phyloP scores from a whole-genome alignment of 2,888 invertebrate species.

The Shargacucullia verbasci region DNA sequence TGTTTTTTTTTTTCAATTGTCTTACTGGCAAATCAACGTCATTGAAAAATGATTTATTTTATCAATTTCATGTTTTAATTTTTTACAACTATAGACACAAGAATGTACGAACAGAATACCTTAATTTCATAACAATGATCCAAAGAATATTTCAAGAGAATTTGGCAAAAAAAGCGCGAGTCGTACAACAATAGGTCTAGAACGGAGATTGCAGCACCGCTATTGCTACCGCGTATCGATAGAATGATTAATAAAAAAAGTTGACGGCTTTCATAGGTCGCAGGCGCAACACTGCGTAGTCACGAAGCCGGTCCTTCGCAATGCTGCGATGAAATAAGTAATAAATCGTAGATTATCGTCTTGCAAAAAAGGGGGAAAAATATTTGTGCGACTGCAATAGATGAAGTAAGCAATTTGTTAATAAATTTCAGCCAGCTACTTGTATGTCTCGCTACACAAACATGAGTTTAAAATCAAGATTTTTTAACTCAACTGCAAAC shows the following conservation, averaged over 20 bases:
- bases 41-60: neutral
- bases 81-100: constrained; percentile 27
- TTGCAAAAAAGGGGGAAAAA: constrained; percentile 56
- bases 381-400: constrained; percentile 45
- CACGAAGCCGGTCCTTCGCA: constrained; percentile 68
- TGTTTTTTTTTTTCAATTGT: too few relatives aligned
- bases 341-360: constrained; percentile 60
- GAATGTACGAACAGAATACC: constrained; percentile 34
- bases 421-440: constrained; percentile 43
- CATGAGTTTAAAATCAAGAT: constrained; percentile 37
- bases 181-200: constrained; percentile 65
- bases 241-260: constrained; percentile 64
- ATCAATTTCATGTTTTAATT: constrained; percentile 22
- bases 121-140: constrained; percentile 54
- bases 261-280: constrained; percentile 60
- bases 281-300: constrained; percentile 69
- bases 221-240: constrained; percentile 71
- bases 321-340: constrained; percentile 63
- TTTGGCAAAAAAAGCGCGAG: constrained; percentile 65
- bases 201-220: constrained; percentile 65
- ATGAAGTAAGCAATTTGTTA: constrained; percentile 52
- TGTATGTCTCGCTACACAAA: constrained; percentile 40
- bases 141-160: constrained; percentile 55
- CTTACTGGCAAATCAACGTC: too few relatives aligned
- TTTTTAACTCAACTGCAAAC: constrained; percentile 37